Evolutionary conservation across 2,797 vertebrate species (phyloP), one percentile per base, ranked within the genome.

Genomic region (Crenuchus spilurus): DNA sequence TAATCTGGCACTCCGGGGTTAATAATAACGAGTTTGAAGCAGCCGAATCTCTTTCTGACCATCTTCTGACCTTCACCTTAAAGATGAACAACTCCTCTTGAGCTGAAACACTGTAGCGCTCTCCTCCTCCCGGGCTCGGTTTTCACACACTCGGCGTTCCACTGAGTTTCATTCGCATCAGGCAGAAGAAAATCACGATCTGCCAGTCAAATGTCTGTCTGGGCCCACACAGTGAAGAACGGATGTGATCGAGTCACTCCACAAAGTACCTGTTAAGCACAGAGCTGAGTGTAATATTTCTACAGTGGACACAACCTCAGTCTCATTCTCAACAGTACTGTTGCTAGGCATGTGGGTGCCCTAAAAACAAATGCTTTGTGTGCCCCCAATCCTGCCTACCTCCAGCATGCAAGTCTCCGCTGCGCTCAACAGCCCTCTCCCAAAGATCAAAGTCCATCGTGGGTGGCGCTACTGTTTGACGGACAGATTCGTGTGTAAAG

Each of bases 1-100:
- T 14, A 20, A 20, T 62, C 7, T 51, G 35, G 16, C 20, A 8
- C 6, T 62, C 4, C 4, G 6, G 9, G 7, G 2, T 42, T 42
- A 24, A 60, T 39, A 60, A 60, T 42, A n/a, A 42, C 41, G 37
- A 24, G 18, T 1, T 13, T 61, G 24, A 14, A 61, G 18, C 5
- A 26, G 16, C n/a, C 41, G 11, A 7, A 24, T 4, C 18, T 64
- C 5, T 31, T 10, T 66, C 28, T 20, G n/a, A 9, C 24, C 18
- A 48, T 42, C 48, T 54, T 33, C 6, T 57, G 67, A 75, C 46
- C 66, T 76, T 76, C 39, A 76, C 16, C 1, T 8, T 42, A 57
- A 26, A 16, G 44, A 41, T 14, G 33, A 30, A 68, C 39, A 44
- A 9, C n/a, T 69, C 51, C 48, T 54, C 49, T 54, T 26, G 51